Conservation (phyloP, 1,140 invertebrate species). For the Agrilus planipennis region DNA sequence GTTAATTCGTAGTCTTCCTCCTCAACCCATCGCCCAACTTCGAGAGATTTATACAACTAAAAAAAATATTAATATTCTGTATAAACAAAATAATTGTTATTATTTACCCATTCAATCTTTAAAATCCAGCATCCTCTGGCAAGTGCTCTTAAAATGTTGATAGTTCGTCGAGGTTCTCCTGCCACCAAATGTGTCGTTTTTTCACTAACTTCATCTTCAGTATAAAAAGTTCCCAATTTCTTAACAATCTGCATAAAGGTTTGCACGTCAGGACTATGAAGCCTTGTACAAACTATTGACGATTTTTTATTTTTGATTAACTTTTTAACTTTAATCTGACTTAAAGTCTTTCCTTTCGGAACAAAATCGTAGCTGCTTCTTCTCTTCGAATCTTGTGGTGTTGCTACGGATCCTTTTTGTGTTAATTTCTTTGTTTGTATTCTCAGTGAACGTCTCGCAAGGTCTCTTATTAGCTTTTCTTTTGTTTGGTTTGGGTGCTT, state of each 20-base stretch:
- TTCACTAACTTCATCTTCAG: conserved; percentile 37
- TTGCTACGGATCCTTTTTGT: no score
- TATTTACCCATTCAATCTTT: conserved; percentile 38
- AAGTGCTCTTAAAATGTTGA: conserved; percentile 42
- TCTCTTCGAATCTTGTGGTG: conserved; percentile 6
- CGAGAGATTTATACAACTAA: conserved; percentile 35
- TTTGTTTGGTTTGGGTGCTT: background rate
- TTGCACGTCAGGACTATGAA: conserved; percentile 23
- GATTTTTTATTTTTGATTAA: conserved; percentile 5
- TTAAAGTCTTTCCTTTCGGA: conserved; percentile 9
- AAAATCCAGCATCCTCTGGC: conserved; percentile 44
- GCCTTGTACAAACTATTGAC: conserved; percentile 29
- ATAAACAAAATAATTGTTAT: conserved; percentile 2
- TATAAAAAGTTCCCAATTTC: conserved; percentile 35
- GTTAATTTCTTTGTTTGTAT: background rate
- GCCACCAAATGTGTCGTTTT: conserved; percentile 43
- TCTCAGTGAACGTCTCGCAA: background rate
- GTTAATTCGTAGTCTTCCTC: conserved; percentile 41
- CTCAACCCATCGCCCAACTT: conserved; percentile 36
- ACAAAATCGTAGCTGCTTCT: conserved; percentile 26
- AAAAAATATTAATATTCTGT: conserved; percentile 15
- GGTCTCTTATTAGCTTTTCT: background rate
- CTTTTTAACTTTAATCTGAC: conserved; percentile 11
- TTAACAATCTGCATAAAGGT: conserved; percentile 32
- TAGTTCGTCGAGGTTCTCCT: conserved; percentile 37